Percentiles rank a stretch among this genome's conserved stretches.
These are phyloP conservation scores for Vesta saturnalis DNA, from an alignment of 2,888 invertebrate genomes.

Conservation along the genomic window DNA sequence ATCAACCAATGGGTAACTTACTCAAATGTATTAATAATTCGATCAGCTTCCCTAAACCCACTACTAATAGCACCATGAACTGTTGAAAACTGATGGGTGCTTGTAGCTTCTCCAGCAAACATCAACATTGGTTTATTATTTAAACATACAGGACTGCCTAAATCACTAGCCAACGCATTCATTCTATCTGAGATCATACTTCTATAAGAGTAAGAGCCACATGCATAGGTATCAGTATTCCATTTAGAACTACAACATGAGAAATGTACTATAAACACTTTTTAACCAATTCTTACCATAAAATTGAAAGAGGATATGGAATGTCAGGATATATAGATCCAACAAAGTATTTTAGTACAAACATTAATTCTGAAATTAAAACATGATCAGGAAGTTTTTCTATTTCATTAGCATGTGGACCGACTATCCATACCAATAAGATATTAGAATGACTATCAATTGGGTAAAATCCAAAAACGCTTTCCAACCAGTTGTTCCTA, in stretches of 20 bases:
- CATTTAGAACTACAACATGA: constrained; percentile 70
- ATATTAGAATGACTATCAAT: constrained; percentile 71
- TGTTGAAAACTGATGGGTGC: constrained; percentile 63
- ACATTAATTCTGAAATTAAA: constrained; percentile 64
- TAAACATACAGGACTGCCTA: constrained; percentile 69
- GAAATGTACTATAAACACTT: neutral
- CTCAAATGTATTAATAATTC: constrained; percentile 58
- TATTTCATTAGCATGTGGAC: constrained; percentile 69
- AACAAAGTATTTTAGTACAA: constrained; percentile 66
- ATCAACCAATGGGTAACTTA: constrained; percentile 40
- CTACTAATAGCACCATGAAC: constrained; percentile 68
- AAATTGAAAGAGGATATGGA: constrained; percentile 59
- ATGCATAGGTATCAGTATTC: constrained; percentile 74
- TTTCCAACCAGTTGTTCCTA: constrained; percentile 69
- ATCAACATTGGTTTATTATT: constrained; percentile 64
- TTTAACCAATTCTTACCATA: constrained; percentile 48
- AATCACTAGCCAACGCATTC: constrained; percentile 64
- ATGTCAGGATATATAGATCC: constrained; percentile 62
- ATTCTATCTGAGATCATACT: constrained; percentile 64
- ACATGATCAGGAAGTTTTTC: constrained; percentile 69
- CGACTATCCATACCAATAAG: constrained; percentile 78
- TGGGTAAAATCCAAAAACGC: constrained; percentile 74
- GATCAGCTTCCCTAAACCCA: constrained; percentile 65
- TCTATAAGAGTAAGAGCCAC: constrained; percentile 77
- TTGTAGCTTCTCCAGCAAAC: constrained; percentile 73